Conservation (phyloP, 2,888 invertebrate species). For the Muschampia plurimacula region DNA sequence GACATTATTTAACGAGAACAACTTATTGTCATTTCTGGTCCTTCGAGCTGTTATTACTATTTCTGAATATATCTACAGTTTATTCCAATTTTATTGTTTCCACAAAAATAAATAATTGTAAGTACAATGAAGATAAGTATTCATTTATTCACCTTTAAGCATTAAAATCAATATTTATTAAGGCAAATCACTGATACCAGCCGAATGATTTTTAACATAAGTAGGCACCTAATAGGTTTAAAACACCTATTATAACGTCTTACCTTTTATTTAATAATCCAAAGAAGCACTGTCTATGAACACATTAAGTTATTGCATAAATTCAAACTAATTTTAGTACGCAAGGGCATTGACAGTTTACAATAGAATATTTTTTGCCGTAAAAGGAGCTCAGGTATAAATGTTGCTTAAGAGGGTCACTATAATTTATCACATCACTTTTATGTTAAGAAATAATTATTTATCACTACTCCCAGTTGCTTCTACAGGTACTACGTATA, state of each 20-base stretch:
- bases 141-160: neutral
- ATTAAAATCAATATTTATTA: conserved; percentile 1
- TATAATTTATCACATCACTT: conserved; percentile 65
- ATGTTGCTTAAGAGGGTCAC: conserved; percentile 44
- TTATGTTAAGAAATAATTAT: conserved; percentile 50
- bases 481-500: conserved; percentile 13
- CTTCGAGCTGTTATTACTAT: conserved; percentile 13
- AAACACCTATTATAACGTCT: conserved; percentile 43
- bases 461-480: conserved; percentile 22
- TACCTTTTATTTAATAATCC: conserved; percentile 60
- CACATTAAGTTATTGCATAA: conserved; percentile 62
- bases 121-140: neutral
- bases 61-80: no score
- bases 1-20: neutral
- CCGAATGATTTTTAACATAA: no score
- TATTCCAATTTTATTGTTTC: neutral
- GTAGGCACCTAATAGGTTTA: no score
- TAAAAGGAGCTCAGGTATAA: no score
- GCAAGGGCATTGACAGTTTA: conserved; percentile 30
- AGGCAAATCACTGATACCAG: neutral
- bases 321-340: conserved; percentile 62
- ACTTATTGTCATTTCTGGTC: conserved; percentile 8
- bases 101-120: neutral
- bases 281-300: conserved; percentile 56
- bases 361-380: no score